Evolutionary conservation across 2,888 invertebrate species (phyloP).

Genomic region (Tinea pellionella): DNA sequence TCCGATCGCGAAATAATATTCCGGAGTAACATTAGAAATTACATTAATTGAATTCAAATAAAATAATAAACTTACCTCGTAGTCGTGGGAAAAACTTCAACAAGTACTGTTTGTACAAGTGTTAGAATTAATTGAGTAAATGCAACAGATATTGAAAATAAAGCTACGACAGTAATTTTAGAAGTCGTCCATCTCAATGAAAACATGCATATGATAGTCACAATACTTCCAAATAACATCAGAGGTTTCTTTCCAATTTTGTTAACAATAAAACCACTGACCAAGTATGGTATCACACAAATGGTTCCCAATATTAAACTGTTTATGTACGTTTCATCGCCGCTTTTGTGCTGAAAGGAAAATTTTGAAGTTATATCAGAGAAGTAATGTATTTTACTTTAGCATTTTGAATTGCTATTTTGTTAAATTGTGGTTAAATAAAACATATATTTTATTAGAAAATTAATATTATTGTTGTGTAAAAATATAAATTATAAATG

Average conservation of each 20-base stretch:
- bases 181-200: conserved; percentile 29
- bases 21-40: no score
- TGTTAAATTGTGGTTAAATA: no score
- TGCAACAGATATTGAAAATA: conserved; percentile 32
- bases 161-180: conserved; percentile 30
- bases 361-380: conserved; percentile 11
- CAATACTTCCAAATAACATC: conserved; percentile 24
- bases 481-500: no score
- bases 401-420: no score
- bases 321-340: conserved; percentile 45
- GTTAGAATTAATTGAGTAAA: conserved; percentile 33
- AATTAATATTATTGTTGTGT: no score
- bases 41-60: no score
- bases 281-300: conserved; percentile 32
- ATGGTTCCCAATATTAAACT: conserved; percentile 40
- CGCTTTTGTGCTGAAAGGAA: conserved; percentile 36
- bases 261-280: conserved; percentile 37
- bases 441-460: no score
- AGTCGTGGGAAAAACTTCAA: conserved; percentile 42
- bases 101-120: conserved; percentile 34
- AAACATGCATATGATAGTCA: conserved; percentile 16
- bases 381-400: no score
- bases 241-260: conserved; percentile 41
- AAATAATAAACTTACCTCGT: conserved; percentile 32
- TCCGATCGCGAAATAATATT: no score